Conservation (phyloP, 1,140 invertebrate genomes). For the Drosophila ercepeae region DNA sequence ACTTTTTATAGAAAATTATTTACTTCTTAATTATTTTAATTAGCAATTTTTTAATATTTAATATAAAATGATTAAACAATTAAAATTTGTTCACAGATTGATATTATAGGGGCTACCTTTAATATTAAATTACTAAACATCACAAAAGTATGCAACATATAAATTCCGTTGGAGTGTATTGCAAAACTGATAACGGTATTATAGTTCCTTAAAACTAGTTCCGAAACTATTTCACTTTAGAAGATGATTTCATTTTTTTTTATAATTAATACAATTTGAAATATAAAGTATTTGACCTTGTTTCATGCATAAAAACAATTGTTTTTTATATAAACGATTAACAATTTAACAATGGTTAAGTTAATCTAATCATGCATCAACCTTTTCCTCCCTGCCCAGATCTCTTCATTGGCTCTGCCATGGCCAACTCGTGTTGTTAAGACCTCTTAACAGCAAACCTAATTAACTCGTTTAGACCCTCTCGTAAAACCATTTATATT, state of each 20-base stretch:
- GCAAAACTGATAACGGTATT: not conserved
- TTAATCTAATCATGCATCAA: conserved; percentile 8
- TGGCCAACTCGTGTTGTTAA: conserved; percentile 27
- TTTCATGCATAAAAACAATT: not conserved
- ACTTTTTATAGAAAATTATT: no score
- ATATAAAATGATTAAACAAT: no score
- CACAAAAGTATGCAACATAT: no score
- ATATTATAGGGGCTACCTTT: no score
- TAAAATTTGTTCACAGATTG: no score
- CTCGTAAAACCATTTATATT: conserved; percentile 46
- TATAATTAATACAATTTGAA: not conserved
- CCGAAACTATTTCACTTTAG: not conserved
- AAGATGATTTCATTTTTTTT: not conserved
- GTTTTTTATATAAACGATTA: not conserved
- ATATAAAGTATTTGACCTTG: not conserved
- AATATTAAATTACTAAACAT: no score
- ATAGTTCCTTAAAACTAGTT: no score
- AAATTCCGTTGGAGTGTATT: no score
- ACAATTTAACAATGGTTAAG: not conserved
- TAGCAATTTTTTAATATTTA: no score
- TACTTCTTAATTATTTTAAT: no score
- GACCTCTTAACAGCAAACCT: conserved; percentile 39
- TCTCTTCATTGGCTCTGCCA: conserved; percentile 40
- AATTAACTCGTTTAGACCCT: conserved; percentile 54
- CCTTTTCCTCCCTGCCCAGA: conserved; percentile 1